Percentiles rank a stretch among this genome's conserved stretches.
These are phyloP conservation scores for Brachyopa scutellaris DNA, from an alignment of 2,888 invertebrate genomes.

Conservation along the genomic window DNA sequence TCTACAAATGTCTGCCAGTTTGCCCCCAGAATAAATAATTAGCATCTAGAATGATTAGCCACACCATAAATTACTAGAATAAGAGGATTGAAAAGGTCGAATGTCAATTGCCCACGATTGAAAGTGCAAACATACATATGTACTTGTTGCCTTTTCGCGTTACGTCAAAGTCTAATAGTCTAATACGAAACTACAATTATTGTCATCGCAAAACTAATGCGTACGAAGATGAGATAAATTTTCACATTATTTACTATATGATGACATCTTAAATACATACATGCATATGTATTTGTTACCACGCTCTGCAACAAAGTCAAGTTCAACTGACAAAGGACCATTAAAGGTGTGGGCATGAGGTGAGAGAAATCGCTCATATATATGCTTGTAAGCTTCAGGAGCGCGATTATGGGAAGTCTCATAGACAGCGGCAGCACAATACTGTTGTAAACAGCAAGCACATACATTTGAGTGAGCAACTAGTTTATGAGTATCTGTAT, in stretches of 20 bases:
- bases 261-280: too few relatives aligned
- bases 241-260: background rate
- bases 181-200: too few relatives aligned
- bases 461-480: conserved; percentile 20
- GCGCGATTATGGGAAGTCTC: conserved; percentile 4
- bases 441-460: background rate
- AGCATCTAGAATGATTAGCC: conserved; percentile 1
- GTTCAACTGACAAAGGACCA: conserved; percentile 54
- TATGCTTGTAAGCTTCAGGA: background rate
- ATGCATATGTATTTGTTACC: too few relatives aligned
- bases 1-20: too few relatives aligned
- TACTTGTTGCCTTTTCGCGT: background rate
- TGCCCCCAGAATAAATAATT: too few relatives aligned
- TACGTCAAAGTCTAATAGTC: conserved; percentile 27
- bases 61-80: conserved; percentile 33
- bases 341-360: conserved; percentile 20
- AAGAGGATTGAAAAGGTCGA: conserved; percentile 48
- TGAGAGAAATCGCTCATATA: background rate
- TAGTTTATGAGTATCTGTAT: conserved; percentile 37
- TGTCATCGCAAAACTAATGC: too few relatives aligned
- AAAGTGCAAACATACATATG: conserved; percentile 15
- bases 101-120: conserved; percentile 55
- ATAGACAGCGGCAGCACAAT: background rate
- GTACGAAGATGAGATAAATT: background rate
- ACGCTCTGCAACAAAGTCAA: conserved; percentile 40